Base-by-base conservation (phyloP, 2,113 vertebrate genomes). In the Agapornis roseicollis region DNA sequence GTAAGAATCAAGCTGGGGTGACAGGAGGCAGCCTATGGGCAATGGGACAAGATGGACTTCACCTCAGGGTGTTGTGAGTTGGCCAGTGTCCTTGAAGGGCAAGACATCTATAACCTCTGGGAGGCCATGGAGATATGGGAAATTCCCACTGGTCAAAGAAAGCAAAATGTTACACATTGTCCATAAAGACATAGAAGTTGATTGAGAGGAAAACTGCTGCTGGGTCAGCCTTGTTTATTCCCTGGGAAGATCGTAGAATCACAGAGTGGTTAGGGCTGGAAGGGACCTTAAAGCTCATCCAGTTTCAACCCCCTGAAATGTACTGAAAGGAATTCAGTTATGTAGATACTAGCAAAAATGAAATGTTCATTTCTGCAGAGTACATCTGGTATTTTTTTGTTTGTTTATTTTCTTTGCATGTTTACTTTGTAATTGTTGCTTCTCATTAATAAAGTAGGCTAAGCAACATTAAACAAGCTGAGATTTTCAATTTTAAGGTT, bases 401-500 rank as follows among this genome's bases (percentile, higher is more conserved):
- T 88, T 52, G 50, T 55, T 56, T 58, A n/a, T 58, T 90, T 71
- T 83, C n/a, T 89, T 91, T 88, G 33, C 72, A 80, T 3, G 3
- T 92, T 95, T 90, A 14, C 47, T 89, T 95, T 64, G 35, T 58
- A 77, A 66, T 83, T 95, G 74, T 89, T 89, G 27, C 35, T 93
- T 85, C 49, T 89, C 15, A 74, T 94, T 90, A 85, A 82, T 87
- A 56, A 79, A 91, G 28, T 33, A 89, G 58, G 78, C 19, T 71
- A 82, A 69, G 33, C 25, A 80, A 58, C 63, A 61, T 78, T 56
- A 74, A 89, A 16, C 35, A 88, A n/a, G 28, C 35, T 81, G 44
- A 11, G 1, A 23, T 87, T 80, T 90, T 74, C 85, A 39, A 1
- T 47, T 29, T 16, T 81, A 39, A 39, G 12, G 0, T 11, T 52